Evolutionary conservation across 2,888 invertebrate genomes (phyloP).

Genomic region (Clanis bilineata): DNA sequence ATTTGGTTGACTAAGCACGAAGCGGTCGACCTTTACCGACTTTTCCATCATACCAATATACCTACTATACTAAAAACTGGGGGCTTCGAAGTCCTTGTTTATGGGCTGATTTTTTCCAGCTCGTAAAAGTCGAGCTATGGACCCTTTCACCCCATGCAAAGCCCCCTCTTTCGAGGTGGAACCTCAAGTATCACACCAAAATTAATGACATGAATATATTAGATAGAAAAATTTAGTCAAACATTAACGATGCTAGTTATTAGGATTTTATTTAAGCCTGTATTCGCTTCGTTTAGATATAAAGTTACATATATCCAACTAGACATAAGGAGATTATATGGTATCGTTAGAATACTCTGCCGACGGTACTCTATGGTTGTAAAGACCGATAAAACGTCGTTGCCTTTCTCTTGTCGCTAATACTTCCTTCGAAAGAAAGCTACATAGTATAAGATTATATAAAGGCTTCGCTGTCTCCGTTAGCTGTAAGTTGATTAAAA

Average conservation of each 20-base stretch:
- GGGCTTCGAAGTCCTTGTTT: too few species aligned
- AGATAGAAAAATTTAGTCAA: conserved; percentile 76
- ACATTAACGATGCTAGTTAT: conserved; percentile 58
- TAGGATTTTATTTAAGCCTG: conserved; percentile 60
- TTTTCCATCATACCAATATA: too few species aligned
- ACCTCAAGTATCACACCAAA: conserved; percentile 61
- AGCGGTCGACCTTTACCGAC: too few species aligned
- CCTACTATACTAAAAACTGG: too few species aligned
- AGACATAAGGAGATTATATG: conserved; percentile 38
- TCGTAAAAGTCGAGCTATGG: neutral
- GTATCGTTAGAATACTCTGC: conserved; percentile 28
- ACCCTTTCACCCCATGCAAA: conserved; percentile 17
- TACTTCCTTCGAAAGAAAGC: conserved; percentile 56
- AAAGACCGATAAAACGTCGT: neutral
- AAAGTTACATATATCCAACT: conserved; percentile 57
- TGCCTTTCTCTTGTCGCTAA: conserved; percentile 65
- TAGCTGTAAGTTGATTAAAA: conserved; percentile 30
- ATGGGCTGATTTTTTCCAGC: too few species aligned
- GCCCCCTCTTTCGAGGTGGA: conserved; percentile 42
- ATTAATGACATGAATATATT: conserved; percentile 50
- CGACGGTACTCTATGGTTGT: conserved; percentile 28
- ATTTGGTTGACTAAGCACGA: too few species aligned
- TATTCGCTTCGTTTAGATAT: conserved; percentile 55
- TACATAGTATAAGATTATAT: conserved; percentile 38
- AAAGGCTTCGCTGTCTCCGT: conserved; percentile 52